Evolutionary conservation across 2,888 invertebrate species (phyloP), one percentile per base, ranked within the genome.

Genomic region (Latrodectus elegans): DNA sequence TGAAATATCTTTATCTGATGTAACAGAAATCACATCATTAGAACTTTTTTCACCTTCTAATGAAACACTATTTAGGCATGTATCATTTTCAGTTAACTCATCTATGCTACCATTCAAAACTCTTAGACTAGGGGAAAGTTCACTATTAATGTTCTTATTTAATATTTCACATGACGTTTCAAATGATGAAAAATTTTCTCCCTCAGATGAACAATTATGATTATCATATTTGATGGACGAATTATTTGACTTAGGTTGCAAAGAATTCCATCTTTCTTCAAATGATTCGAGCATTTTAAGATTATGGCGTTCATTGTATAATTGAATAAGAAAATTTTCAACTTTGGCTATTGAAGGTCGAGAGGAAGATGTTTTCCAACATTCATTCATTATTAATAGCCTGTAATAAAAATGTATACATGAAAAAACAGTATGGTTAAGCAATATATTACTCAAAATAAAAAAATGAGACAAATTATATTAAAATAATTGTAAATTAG

Each of bases 91-190:
- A 14, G 77, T 87, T 38, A 91, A 71, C 90, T 94, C 94, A 87
- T 95, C 95, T 8, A 95, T 92, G 1, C 95, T 95, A 0, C 95
- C 95, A 90, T 95, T 95, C 0, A 96, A 92, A 91, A 95, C 95
- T 65, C 93, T 93, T 17, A 94, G 91, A 89, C 93, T 93, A 6
- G 92, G 91, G 15, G 92, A 92, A 74, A 91, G 89, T n/a, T 73
- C 84, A n/a, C 85, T 76, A 22, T 89, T 89, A 60, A 90, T 90
- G 49, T 86, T 89, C 64, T 83, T 83, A 12, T 70, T 65, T 10
- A 68, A 17, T 17, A 72, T 60, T 67, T 84, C 84, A 12, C 53
- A 76, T 3, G 89, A 89, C 49, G 70, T 68, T n/a, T 85, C 85
- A 26, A 86, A 84, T 6, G 89, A 80, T n/a, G 89, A 89, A 55